Evolutionary conservation across 2,113 vertebrate genomes (phyloP), one percentile per base, ranked within the genome.

Genomic region (Erythrocercus mccallii): DNA sequence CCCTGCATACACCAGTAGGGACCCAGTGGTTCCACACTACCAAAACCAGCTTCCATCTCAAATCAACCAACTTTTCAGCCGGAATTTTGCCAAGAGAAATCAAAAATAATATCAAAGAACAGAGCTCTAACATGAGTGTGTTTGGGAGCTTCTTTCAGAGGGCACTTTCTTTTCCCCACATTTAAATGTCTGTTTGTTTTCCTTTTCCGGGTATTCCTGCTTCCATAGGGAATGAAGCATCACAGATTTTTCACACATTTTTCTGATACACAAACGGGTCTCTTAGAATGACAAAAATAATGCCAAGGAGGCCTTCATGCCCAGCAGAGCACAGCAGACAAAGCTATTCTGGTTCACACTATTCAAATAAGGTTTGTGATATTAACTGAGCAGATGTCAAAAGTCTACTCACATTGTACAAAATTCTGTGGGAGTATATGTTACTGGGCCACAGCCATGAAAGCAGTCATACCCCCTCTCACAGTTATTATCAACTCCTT

Each of bases 1-100:
- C 1, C 1, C 17, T 42, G 4, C 30, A 1, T 5, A n/a, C 2
- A 14, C 16, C 24, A 53, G 31, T 1, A 61, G 0, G 3, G 33
- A 81, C 25, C 40, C 45, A n/a, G 22, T 23, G 64, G 47, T 12
- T 66, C 28, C 35, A 37, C 12, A 38, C 20, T 4, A 73, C 4
- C 21, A 88, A 70, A 70, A 81, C 19, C 8, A 56, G 31, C 11
- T 69, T 80, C 64, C 20, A 35, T 38, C 40, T 56, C 65, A 85
- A 82, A 89, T 9, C 28, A 64, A 53, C 37, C 40, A 65, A 35
- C 9, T 50, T 53, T 50, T 48, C 62, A 76, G 40, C 7, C 25
- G 68, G n/a, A 89, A 72, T 53, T 92, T 80, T 62, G n/a, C 35
- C 44, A 65, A 61, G 13, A 79, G 21, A 65, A 86, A 76, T 17